A percentile compares a stretch with the other conserved stretches of the same genome.
Conservation (phyloP, 2,888 invertebrate genomes). For the Pseudococcus viburni region DNA sequence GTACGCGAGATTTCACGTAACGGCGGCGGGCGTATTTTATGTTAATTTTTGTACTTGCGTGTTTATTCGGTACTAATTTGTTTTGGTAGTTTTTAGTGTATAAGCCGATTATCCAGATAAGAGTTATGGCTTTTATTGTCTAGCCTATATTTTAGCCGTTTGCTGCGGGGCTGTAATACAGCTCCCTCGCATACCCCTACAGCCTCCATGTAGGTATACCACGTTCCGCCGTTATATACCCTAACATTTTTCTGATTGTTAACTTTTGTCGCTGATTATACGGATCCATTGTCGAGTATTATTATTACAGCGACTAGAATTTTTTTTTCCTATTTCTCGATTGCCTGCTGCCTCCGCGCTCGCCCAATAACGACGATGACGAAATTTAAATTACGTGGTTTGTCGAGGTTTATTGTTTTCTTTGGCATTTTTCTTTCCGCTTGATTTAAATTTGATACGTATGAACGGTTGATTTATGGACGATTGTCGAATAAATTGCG, state of each 20-base stretch:
- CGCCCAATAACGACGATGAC: slow-evolving; percentile 23
- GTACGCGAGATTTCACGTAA: background rate
- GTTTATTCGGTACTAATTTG: slow-evolving; percentile 53
- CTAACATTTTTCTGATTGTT: slow-evolving; percentile 53
- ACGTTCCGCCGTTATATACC: background rate
- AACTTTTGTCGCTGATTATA: slow-evolving; percentile 52
- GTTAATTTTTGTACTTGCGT: slow-evolving; percentile 45
- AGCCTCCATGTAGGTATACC: background rate
- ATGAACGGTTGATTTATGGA: slow-evolving; percentile 26
- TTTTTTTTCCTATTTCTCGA: slow-evolving; percentile 18
- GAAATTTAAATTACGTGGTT: slow-evolving; percentile 39
- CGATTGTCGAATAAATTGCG: slow-evolving; percentile 2
- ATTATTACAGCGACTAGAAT: slow-evolving; percentile 42
- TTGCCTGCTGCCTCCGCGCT: background rate
- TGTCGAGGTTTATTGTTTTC: slow-evolving; percentile 44
- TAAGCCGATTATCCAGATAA: slow-evolving; percentile 50
- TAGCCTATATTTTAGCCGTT: slow-evolving; percentile 35
- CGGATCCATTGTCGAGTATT: slow-evolving; percentile 48
- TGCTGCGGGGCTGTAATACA: background rate
- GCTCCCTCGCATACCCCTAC: background rate
- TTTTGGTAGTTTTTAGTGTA: slow-evolving; percentile 39
- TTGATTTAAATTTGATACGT: slow-evolving; percentile 43
- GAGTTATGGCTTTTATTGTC: slow-evolving; percentile 54
- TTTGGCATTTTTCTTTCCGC: slow-evolving; percentile 7
- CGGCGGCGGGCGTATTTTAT: background rate